Percentiles rank a stretch among this genome's conserved stretches.
Evolutionary conservation across 2,113 vertebrate genomes (phyloP).

Genomic region (Brachyhypopomus gauderio): DNA sequence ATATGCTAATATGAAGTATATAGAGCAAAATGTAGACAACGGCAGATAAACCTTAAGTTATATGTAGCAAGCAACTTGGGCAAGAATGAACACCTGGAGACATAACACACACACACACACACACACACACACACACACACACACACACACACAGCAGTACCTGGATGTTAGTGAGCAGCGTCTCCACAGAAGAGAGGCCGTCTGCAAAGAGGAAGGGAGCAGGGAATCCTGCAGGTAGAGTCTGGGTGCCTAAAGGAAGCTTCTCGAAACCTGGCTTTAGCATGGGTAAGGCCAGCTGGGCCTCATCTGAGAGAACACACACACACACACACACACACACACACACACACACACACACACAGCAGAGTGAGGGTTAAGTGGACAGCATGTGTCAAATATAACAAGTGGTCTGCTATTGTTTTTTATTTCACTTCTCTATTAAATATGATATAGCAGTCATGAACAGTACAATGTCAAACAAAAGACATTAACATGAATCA

Average conservation of each 20-base stretch:
- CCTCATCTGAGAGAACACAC: slow-evolving; percentile 75
- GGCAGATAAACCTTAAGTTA: too few relatives aligned
- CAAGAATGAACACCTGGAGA: background rate
- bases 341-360: slow-evolving; percentile 32
- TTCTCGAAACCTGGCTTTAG: slow-evolving; percentile 86
- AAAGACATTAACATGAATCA: too few relatives aligned
- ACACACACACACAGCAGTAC: slow-evolving; percentile 59
- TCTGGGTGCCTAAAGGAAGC: slow-evolving; percentile 80
- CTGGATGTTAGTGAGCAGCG: slow-evolving; percentile 91
- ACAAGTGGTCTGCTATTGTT: background rate
- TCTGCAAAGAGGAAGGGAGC: slow-evolving; percentile 86
- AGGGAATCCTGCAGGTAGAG: slow-evolving; percentile 82
- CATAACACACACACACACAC: slow-evolving; percentile 16
- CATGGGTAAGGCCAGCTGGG: slow-evolving; percentile 82
- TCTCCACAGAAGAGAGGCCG: slow-evolving; percentile 86
- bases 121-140: slow-evolving; percentile 14
- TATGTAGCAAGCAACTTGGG: too few relatives aligned
- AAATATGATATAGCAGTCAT: too few relatives aligned
- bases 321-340: slow-evolving; percentile 14
- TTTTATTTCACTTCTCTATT: too few relatives aligned
- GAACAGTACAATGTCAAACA: too few relatives aligned
- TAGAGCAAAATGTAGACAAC: too few relatives aligned
- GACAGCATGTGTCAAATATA: background rate
- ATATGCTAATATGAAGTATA: too few relatives aligned
- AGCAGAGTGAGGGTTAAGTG: background rate